Evolutionary conservation across 2,113 vertebrate genomes (phyloP).

Genomic region (Sorex fumeus): DNA sequence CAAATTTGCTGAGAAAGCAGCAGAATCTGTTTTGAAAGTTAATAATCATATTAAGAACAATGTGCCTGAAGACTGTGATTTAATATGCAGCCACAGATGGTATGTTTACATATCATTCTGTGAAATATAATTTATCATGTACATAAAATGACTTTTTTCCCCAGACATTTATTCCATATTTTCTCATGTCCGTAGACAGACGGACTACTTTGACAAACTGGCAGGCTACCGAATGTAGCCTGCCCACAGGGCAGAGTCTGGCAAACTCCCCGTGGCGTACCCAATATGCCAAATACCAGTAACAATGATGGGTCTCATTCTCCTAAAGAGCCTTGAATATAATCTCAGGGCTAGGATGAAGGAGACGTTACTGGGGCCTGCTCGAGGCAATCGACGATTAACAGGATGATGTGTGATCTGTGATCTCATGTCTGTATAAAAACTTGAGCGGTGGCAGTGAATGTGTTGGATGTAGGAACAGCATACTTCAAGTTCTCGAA

Average conservation of each 20-base stretch:
- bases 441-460: neutral
- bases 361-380: no score
- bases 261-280: no score
- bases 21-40: constrained; percentile 38
- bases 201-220: no score
- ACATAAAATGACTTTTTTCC: constrained; percentile 44
- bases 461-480: neutral
- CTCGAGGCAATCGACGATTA: no score
- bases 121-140: constrained; percentile 65
- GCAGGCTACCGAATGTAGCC: no score
- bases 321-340: no score
- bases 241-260: no score
- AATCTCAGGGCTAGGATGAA: no score
- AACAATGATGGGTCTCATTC: no score
- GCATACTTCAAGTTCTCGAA: neutral
- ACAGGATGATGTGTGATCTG: no score
- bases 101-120: constrained; percentile 48
- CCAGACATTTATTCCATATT: constrained; percentile 26
- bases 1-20: neutral
- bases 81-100: constrained; percentile 45
- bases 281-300: no score
- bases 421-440: constrained; percentile 47
- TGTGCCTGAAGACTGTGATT: constrained; percentile 54
- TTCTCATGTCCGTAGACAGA: constrained; percentile 9
- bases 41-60: constrained; percentile 61